Percentiles rank a stretch among this genome's conserved stretches.
Evolutionary conservation across 1,140 invertebrate species (phyloP).

Genomic region (Schlechtendalia chinensis): DNA sequence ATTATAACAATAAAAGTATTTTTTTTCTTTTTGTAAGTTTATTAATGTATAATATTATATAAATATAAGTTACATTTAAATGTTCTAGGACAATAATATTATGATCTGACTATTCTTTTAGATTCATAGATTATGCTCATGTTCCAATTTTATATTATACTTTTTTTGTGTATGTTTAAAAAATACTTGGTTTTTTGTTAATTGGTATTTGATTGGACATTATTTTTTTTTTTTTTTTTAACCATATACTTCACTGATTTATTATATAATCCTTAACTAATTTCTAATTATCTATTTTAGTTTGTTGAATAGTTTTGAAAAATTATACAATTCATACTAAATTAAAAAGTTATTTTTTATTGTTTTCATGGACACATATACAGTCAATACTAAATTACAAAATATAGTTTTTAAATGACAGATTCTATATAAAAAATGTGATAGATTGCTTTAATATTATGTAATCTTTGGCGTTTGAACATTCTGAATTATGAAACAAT

Average conservation of each 20-base stretch:
- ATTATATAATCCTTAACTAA: background rate
- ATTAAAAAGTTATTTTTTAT: too few relatives aligned
- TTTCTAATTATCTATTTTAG: background rate
- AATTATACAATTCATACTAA: background rate
- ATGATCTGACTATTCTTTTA: conserved; percentile 32
- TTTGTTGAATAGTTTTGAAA: conserved; percentile 1
- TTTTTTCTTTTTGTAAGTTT: background rate
- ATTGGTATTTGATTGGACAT: background rate
- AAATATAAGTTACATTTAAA: background rate
- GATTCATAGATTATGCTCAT: conserved; percentile 11
- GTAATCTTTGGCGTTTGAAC: too few relatives aligned
- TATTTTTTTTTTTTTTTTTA: background rate
- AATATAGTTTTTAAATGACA: too few relatives aligned
- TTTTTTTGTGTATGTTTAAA: background rate
- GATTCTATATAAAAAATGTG: too few relatives aligned
- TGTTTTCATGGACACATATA: too few relatives aligned
- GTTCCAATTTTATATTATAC: conserved; percentile 7
- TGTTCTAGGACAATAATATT: conserved; percentile 25
- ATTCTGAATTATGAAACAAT: too few relatives aligned
- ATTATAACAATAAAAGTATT: conserved; percentile 11
- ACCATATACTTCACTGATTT: background rate
- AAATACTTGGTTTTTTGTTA: background rate
- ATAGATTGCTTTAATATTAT: too few relatives aligned
- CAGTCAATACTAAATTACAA: too few relatives aligned
- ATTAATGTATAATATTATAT: background rate